Percentiles rank a stretch among this genome's conserved stretches.
Conservation (phyloP, 2,888 invertebrate genomes). For the Blastobasis adustella region DNA sequence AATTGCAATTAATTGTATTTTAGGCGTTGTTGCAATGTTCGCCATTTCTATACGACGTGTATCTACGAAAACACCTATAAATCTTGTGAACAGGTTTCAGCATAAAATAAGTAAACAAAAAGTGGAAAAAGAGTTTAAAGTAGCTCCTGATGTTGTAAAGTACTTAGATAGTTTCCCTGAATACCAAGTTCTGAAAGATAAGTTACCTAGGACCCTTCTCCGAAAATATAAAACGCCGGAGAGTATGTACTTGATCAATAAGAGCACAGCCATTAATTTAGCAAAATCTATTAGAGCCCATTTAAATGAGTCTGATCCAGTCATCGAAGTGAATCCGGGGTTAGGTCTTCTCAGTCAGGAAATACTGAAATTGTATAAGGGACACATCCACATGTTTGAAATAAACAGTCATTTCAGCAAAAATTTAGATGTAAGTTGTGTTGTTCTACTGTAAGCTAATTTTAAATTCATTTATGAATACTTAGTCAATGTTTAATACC, state of each 20-base stretch:
- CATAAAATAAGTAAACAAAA: constrained; percentile 36
- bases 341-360: constrained; percentile 77
- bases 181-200: constrained; percentile 38
- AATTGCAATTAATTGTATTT: too few species aligned
- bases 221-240: constrained; percentile 52
- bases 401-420: constrained; percentile 59
- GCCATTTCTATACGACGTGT: too few species aligned
- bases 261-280: constrained; percentile 50
- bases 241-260: constrained; percentile 61
- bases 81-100: constrained; percentile 26
- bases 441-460: neutral
- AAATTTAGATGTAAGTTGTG: constrained; percentile 51
- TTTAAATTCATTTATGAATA: too few species aligned
- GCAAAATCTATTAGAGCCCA: constrained; percentile 40
- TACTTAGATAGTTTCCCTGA: constrained; percentile 45
- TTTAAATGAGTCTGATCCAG: constrained; percentile 37
- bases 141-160: constrained; percentile 44
- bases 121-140: constrained; percentile 35
- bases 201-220: constrained; percentile 45
- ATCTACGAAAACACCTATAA: neutral
- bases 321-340: constrained; percentile 83
- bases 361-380: constrained; percentile 66
- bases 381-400: constrained; percentile 77
- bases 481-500: too few species aligned
- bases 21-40: too few species aligned